These are phyloP conservation scores for Hypselothyrea guttata DNA, from an alignment of 2,888 invertebrate genomes.

Conservation along the genomic window DNA sequence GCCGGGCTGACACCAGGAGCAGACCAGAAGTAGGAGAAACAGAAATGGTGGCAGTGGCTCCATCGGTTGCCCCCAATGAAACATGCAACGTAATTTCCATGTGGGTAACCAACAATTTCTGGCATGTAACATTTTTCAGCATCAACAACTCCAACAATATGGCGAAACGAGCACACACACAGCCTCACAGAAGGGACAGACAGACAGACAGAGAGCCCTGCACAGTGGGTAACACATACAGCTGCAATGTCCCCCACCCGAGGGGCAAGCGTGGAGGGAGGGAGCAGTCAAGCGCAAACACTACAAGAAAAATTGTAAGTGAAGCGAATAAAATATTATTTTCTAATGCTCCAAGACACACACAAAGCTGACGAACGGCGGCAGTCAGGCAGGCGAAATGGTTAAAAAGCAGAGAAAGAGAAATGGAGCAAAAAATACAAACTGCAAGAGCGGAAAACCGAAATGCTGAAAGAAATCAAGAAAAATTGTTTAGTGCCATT, in stretches of 20 bases:
- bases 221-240: slow-evolving; percentile 17
- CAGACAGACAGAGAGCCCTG: slow-evolving; percentile 1
- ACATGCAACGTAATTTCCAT: slow-evolving; percentile 78
- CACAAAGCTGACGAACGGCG: slow-evolving; percentile 22
- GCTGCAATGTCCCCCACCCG: neutral
- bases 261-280: slow-evolving; percentile 1
- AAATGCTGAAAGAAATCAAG: slow-evolving; percentile 66
- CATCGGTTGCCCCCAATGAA: slow-evolving; percentile 54
- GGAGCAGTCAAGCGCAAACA: slow-evolving; percentile 62
- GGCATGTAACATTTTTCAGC: slow-evolving; percentile 78
- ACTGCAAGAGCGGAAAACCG: slow-evolving; percentile 25
- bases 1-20: too few species aligned
- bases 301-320: slow-evolving; percentile 77
- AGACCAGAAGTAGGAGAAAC: slow-evolving; percentile 5
- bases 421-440: slow-evolving; percentile 3
- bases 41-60: slow-evolving; percentile 14
- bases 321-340: slow-evolving; percentile 79
- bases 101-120: slow-evolving; percentile 79
- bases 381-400: slow-evolving; percentile 31
- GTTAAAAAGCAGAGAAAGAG: slow-evolving; percentile 18
- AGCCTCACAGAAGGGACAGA: slow-evolving; percentile 15
- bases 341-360: slow-evolving; percentile 68
- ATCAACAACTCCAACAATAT: slow-evolving; percentile 77
- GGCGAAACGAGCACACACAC: slow-evolving; percentile 45
- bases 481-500: slow-evolving; percentile 67